These are phyloP conservation scores for Pollenia griseotomentosa DNA, from an alignment of 2,888 invertebrate species.

Conservation along the genomic window DNA sequence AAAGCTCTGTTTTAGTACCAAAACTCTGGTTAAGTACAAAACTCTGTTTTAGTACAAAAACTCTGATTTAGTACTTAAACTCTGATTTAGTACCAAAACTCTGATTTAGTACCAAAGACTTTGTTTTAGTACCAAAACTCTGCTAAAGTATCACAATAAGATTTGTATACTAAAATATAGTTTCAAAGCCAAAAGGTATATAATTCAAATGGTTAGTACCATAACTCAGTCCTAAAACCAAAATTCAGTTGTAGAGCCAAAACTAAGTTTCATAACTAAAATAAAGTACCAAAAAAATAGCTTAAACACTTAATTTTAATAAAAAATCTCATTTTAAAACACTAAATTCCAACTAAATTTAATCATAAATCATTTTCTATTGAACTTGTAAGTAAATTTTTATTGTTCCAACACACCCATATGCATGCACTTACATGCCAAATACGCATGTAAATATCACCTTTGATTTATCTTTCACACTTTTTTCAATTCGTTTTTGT, in stretches of 20 bases:
- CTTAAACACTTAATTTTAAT: too few species aligned
- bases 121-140: too few species aligned
- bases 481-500: background rate
- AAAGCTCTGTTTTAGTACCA: too few species aligned
- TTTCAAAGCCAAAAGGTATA: too few species aligned
- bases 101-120: too few species aligned
- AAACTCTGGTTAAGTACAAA: background rate
- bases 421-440: conserved; percentile 30
- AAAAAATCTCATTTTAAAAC: too few species aligned
- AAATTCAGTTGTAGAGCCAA: background rate
- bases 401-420: background rate
- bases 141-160: too few species aligned
- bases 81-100: too few species aligned
- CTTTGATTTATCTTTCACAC: conserved; percentile 35
- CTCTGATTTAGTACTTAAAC: too few species aligned
- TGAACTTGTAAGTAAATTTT: conserved; percentile 34
- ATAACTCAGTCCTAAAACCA: background rate
- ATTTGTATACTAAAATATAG: too few species aligned
- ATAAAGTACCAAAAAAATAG: too few species aligned
- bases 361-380: conserved; percentile 32
- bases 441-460: conserved; percentile 56
- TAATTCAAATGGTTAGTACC: background rate
- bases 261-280: too few species aligned
- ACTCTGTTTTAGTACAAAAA: background rate
- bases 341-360: background rate